Conservation (phyloP, 2,888 invertebrate genomes). For the Brenthis ino region DNA sequence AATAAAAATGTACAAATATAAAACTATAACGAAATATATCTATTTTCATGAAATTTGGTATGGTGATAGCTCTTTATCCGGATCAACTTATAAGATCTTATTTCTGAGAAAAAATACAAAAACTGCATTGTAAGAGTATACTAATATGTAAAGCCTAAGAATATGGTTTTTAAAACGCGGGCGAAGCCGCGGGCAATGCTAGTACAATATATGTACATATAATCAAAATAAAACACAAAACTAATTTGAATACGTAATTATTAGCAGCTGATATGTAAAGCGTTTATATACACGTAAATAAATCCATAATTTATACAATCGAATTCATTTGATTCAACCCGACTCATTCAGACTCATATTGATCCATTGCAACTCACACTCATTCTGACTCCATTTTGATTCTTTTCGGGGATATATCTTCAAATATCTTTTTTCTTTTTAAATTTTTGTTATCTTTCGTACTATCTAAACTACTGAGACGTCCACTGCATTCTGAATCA, state of each 20-base stretch:
- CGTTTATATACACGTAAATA: conserved; percentile 42
- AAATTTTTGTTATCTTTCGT: conserved; percentile 47
- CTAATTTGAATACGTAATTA: conserved; percentile 31
- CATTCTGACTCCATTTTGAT: conserved; percentile 17
- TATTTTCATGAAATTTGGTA: too few species aligned
- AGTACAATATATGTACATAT: neutral
- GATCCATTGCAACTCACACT: neutral
- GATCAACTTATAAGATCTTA: too few species aligned
- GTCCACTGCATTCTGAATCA: conserved; percentile 56
- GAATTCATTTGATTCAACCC: conserved; percentile 13
- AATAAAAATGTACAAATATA: too few species aligned
- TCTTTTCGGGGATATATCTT: conserved; percentile 48
- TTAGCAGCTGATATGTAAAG: conserved; percentile 40
- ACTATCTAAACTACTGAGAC: conserved; percentile 52
- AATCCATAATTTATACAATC: conserved; percentile 32
- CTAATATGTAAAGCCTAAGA: too few species aligned
- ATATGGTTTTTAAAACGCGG: too few species aligned
- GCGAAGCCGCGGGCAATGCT: too few species aligned
- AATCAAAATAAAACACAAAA: conserved; percentile 26
- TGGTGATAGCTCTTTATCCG: too few species aligned
- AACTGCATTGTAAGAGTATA: too few species aligned
- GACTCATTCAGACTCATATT: conserved; percentile 7
- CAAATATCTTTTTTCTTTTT: conserved; percentile 61
- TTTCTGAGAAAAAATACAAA: too few species aligned
- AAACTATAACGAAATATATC: too few species aligned